phyloP scores from a whole-genome alignment of 2,797 vertebrate genomes.

The Myoxocephalus aenaeus region DNA sequence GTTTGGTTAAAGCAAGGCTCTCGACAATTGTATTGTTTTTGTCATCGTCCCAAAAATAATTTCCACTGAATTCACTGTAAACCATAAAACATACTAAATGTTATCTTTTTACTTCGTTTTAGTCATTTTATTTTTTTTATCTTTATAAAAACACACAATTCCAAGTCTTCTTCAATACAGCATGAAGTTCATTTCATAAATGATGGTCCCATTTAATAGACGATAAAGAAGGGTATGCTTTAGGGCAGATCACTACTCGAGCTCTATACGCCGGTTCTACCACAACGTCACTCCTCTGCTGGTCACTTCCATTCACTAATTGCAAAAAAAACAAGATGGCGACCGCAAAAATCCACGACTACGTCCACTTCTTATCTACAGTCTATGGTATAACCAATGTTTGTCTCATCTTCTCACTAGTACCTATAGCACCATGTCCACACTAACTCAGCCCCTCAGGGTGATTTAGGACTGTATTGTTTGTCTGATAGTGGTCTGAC shows the following conservation, averaged over 20 bases:
- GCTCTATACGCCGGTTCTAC: neutral
- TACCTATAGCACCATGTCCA: neutral
- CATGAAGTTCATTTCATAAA: neutral
- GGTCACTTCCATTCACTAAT: too few relatives aligned
- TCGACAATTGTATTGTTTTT: too few relatives aligned
- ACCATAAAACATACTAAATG: too few relatives aligned
- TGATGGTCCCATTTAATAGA: neutral
- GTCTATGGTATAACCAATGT: neutral
- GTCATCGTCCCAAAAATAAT: too few relatives aligned
- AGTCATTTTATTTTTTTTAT: too few relatives aligned
- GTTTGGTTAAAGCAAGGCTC: too few relatives aligned
- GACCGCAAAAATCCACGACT: neutral
- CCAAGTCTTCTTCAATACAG: neutral
- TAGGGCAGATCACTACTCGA: neutral
- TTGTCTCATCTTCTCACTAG: neutral
- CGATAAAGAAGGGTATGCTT: neutral
- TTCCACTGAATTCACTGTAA: too few relatives aligned
- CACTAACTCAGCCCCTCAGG: neutral
- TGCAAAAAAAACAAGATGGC: too few relatives aligned
- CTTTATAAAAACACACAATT: too few relatives aligned
- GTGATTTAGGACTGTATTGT: conserved; percentile 26
- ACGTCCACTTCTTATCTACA: neutral
- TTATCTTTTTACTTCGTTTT: too few relatives aligned
- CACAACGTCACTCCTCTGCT: neutral
- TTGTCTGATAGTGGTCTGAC: conserved; percentile 19